Percentiles rank a stretch among this genome's conserved stretches.
These are phyloP conservation scores for Triplophysa rosa DNA, from an alignment of 2,113 vertebrate species.

Conservation along the genomic window DNA sequence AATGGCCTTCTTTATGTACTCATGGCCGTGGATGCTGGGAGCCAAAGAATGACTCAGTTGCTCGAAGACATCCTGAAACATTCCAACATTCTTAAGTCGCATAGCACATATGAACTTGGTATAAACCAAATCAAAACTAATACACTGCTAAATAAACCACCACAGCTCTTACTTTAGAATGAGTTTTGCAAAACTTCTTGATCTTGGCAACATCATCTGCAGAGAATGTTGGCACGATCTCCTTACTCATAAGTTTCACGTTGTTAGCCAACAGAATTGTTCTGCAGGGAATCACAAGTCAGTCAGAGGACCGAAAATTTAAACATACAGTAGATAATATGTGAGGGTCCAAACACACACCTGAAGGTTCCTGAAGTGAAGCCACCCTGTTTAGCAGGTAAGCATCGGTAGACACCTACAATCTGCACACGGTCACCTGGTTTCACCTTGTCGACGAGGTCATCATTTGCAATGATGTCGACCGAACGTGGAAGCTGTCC, in stretches of 20 bases:
- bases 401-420: slow-evolving; percentile 66
- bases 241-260: slow-evolving; percentile 80
- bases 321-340: not conserved
- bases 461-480: slow-evolving; percentile 64
- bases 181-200: slow-evolving; percentile 81
- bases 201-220: slow-evolving; percentile 79
- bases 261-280: slow-evolving; percentile 72
- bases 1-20: slow-evolving; percentile 84
- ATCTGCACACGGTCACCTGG: slow-evolving; percentile 69
- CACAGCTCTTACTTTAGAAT: slow-evolving; percentile 69
- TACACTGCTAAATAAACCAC: not conserved
- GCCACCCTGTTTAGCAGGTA: slow-evolving; percentile 66
- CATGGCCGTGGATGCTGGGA: slow-evolving; percentile 75
- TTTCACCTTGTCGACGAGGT: slow-evolving; percentile 67
- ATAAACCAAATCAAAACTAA: not conserved
- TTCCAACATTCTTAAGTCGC: not conserved
- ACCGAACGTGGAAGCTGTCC: slow-evolving; percentile 68
- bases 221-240: slow-evolving; percentile 71
- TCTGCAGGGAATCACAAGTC: slow-evolving; percentile 40
- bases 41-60: slow-evolving; percentile 80
- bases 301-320: not conserved
- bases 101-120: not conserved
- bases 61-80: slow-evolving; percentile 78
- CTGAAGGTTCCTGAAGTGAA: slow-evolving; percentile 68
- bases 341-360: slow-evolving; percentile 33